Base-by-base conservation (phyloP, 2,113 vertebrate genomes). In the Thunnus thynnus region DNA sequence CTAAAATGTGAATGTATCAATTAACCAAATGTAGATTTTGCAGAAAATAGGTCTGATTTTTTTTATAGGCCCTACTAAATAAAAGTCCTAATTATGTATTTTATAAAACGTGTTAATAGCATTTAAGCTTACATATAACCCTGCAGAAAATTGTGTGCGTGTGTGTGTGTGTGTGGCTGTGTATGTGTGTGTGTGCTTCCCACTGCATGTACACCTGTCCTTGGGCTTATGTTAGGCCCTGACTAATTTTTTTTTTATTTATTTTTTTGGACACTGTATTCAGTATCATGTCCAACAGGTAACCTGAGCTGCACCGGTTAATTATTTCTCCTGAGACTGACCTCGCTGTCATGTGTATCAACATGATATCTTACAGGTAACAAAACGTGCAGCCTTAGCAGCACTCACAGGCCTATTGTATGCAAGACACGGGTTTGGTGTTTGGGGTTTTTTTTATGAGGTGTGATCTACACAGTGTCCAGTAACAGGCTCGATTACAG, bases 351-450 rank as follows among this genome's bases (percentile, higher is more conserved):
- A 22, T 68, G 5, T 27, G 46, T 16, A 47, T 58, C 27, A 74
- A 66, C 66, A 71, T 44, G 27, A 64, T 61, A 30, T 30, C 27
- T 30, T 30, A 50, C 64, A 75, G 78, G 81, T 73, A 80, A 60
- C 54, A 75, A 63, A 80, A 67, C 82, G 70, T 55, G 47, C 55
- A 57, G 63, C 76, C 71, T 74, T 72, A 18, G 64, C 86, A 85
- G 36, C 36, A 41, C 76, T 77, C 18, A 1, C 66, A 67, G 80
- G 76, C 76, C 85, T 46, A 65, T 84, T 91, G 90, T 90, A 75
- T 84, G 72, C 78, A 14, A 68, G 61, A 70, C 85, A 74, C 88
- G 83, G 84, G 64, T 55, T 81, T 51, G 44, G 47, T 65, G 76
- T 30, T 61, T 41, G 72, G 56, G 50, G 30, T 48, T 51, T 66